These are phyloP conservation scores for Athene cunicularia DNA, from an alignment of 2,113 vertebrate genomes.

Conservation along the genomic window DNA sequence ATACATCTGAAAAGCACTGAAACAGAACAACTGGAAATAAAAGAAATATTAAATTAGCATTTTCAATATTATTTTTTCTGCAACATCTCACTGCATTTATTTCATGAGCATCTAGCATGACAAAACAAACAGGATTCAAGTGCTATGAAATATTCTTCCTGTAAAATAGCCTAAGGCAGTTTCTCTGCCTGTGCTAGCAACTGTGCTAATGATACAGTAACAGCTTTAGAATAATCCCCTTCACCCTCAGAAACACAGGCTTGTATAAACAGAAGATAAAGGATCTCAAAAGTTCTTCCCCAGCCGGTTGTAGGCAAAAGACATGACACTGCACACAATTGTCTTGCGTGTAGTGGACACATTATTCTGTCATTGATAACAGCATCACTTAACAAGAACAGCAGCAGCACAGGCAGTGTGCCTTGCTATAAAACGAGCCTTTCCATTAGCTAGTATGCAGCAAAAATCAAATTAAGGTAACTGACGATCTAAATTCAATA, in stretches of 20 bases:
- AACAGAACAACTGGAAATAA: neutral
- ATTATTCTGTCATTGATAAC: neutral
- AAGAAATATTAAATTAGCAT: neutral
- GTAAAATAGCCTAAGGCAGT: neutral
- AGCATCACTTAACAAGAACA: neutral
- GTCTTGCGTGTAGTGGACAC: neutral
- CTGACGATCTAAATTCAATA: neutral
- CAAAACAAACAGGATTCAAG: constrained; percentile 20
- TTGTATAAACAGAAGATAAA: neutral
- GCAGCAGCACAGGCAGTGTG: neutral
- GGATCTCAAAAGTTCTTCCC: neutral
- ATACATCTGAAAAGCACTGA: neutral
- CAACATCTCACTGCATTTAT: neutral
- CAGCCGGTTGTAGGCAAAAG: neutral
- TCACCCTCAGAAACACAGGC: neutral
- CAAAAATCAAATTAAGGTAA: neutral
- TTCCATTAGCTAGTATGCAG: neutral
- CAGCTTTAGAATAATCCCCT: neutral
- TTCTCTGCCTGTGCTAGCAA: neutral
- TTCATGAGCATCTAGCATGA: neutral
- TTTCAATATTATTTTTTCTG: neutral
- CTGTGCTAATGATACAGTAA: neutral
- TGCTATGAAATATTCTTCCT: neutral
- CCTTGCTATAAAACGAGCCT: neutral
- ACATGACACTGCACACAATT: neutral